A percentile compares a stretch with the other conserved stretches of the same genome.
These are phyloP conservation scores for Papilio protenor DNA, from an alignment of 2,888 invertebrate species.

Conservation along the genomic window DNA sequence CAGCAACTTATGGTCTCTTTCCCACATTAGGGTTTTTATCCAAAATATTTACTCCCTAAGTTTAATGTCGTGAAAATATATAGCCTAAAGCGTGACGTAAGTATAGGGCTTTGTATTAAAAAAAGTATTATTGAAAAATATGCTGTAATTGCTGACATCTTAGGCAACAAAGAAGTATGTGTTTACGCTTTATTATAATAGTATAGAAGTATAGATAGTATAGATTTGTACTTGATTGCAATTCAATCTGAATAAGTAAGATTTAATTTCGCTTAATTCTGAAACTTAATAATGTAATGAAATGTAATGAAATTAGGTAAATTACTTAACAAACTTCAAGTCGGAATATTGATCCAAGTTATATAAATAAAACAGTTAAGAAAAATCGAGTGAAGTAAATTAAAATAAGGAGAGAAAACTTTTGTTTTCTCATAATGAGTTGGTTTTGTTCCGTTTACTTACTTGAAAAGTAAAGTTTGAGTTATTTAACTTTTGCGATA, in stretches of 20 bases:
- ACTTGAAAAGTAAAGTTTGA: constrained; percentile 9
- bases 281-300: neutral
- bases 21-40: too few species aligned
- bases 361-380: constrained; percentile 11
- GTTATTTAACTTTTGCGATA: neutral
- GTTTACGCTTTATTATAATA: too few species aligned
- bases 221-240: too few species aligned
- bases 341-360: neutral
- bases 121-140: too few species aligned
- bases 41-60: too few species aligned
- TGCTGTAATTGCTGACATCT: too few species aligned
- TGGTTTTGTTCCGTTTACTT: constrained; percentile 22
- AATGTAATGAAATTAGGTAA: neutral
- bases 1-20: too few species aligned
- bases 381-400: constrained; percentile 10
- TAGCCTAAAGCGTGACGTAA: too few species aligned
- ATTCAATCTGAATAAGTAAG: neutral
- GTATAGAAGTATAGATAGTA: too few species aligned
- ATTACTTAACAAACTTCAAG: neutral
- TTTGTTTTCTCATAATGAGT: constrained; percentile 25
- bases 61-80: too few species aligned
- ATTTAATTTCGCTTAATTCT: neutral
- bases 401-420: constrained; percentile 13
- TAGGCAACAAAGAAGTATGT: too few species aligned
- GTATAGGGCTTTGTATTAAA: too few species aligned